Evolutionary conservation across 2,888 invertebrate species (phyloP).

Genomic region (Alsophila aescularia): DNA sequence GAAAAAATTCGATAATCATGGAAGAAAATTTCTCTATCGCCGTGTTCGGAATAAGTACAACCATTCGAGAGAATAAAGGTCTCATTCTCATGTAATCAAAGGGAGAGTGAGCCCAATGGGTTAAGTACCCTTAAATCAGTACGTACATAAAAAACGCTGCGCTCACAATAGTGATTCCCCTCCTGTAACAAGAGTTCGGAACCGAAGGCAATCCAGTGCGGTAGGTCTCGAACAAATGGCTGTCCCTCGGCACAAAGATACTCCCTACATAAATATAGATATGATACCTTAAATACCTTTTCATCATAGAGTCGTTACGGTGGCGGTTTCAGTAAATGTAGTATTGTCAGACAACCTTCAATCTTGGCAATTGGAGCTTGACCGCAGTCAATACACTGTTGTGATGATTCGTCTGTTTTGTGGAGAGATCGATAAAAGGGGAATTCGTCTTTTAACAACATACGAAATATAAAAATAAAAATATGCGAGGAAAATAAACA

Average conservation of each 20-base stretch:
- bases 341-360: constrained; percentile 51
- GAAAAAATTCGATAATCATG: too few species aligned
- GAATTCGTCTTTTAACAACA: neutral
- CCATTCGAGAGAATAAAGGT: too few species aligned
- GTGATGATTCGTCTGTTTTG: neutral
- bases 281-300: neutral
- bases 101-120: too few species aligned
- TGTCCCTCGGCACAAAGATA: constrained; percentile 13
- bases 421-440: neutral
- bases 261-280: neutral
- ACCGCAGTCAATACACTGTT: constrained; percentile 27
- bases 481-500: too few species aligned
- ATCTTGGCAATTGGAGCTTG: constrained; percentile 41
- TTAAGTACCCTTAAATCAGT: too few species aligned
- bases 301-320: constrained; percentile 49
- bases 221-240: neutral
- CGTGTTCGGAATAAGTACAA: too few species aligned
- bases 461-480: too few species aligned
- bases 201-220: neutral
- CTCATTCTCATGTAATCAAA: too few species aligned
- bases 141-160: too few species aligned
- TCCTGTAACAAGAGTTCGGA: too few species aligned
- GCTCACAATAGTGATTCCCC: too few species aligned
- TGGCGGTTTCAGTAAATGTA: constrained; percentile 36
- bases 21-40: too few species aligned